Conservation (phyloP, 2,888 invertebrate genomes). For the Euzetes globulus region DNA sequence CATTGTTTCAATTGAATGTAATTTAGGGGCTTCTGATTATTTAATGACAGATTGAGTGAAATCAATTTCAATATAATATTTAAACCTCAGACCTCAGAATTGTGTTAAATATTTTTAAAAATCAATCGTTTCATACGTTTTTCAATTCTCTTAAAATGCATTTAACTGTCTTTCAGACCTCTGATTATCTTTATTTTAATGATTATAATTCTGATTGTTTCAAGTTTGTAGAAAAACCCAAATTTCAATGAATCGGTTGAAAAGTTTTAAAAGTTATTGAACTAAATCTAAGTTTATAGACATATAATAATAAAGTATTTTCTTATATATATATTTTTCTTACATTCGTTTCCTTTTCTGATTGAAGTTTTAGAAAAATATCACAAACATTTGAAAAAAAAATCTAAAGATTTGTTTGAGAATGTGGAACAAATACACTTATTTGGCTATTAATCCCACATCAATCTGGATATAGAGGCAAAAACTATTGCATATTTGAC, state of each 20-base stretch:
- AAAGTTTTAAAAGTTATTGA: slow-evolving; percentile 15
- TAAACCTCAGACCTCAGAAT: too few species aligned
- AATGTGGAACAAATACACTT: slow-evolving; percentile 1
- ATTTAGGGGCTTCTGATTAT: too few species aligned
- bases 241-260: neutral
- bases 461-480: neutral
- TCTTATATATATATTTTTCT: neutral
- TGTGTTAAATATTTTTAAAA: too few species aligned
- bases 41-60: too few species aligned
- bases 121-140: too few species aligned
- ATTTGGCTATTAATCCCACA: neutral
- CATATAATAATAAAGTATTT: neutral
- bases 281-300: neutral
- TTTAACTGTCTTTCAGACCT: too few species aligned
- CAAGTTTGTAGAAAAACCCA: too few species aligned
- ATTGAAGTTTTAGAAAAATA: neutral
- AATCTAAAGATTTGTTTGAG: neutral
- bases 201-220: too few species aligned
- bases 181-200: too few species aligned
- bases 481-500: neutral
- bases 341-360: neutral
- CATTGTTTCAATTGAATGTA: too few species aligned
- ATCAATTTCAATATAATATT: too few species aligned
- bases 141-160: too few species aligned
- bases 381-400: neutral